Conservation (phyloP, 2,113 vertebrate species). For the Talpa occidentalis region DNA sequence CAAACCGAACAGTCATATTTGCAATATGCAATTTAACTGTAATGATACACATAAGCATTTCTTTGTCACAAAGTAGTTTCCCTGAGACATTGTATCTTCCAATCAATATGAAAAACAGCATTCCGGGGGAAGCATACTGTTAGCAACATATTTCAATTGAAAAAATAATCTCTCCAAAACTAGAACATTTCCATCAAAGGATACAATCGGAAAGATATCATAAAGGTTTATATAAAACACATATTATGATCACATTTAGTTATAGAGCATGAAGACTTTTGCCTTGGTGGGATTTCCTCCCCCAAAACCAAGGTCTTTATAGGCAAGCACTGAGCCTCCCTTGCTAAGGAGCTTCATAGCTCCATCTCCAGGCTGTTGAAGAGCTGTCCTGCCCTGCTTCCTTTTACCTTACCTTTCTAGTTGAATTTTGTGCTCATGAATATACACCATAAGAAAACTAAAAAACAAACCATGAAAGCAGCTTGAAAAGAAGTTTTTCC, state of each 20-base stretch:
- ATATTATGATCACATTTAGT: neutral
- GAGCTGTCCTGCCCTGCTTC: neutral
- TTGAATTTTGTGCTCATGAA: neutral
- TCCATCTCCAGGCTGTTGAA: neutral
- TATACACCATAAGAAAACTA: neutral
- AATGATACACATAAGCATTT: constrained; percentile 22
- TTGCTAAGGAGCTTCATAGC: neutral
- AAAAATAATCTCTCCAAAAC: neutral
- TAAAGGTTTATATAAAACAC: neutral
- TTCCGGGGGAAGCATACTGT: neutral
- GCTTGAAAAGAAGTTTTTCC: neutral
- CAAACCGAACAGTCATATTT: constrained; percentile 1
- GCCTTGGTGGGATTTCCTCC: neutral
- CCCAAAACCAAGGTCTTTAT: neutral
- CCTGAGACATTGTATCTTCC: constrained; percentile 40
- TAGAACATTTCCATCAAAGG: neutral
- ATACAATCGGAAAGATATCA: neutral
- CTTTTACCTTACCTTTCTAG: neutral
- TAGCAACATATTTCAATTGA: neutral
- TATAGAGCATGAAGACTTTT: neutral
- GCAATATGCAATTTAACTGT: constrained; percentile 14
- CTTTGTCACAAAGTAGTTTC: constrained; percentile 41
- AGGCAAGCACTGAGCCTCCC: neutral
- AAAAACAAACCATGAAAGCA: constrained; percentile 21
- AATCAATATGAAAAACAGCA: constrained; percentile 1